Conservation (phyloP, 2,113 vertebrate species). For the Camelus bactrianus region DNA sequence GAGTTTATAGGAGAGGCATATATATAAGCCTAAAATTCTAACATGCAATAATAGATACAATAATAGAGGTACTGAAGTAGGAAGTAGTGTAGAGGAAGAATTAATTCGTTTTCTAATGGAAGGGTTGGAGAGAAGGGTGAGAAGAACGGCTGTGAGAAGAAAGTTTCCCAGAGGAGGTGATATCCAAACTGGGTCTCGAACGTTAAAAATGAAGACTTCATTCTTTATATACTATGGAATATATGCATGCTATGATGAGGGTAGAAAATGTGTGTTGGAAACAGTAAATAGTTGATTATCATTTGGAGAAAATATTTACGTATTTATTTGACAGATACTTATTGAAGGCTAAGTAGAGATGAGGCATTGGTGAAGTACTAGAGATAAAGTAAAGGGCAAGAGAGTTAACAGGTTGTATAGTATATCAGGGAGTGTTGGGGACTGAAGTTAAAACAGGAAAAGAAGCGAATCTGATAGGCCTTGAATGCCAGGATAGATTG, state of each 20-base stretch:
- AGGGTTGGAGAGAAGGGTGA: neutral
- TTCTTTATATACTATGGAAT: neutral
- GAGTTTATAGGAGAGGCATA: neutral
- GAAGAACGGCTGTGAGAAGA: neutral
- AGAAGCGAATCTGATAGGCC: neutral
- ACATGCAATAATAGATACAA: neutral
- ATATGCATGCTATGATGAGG: neutral
- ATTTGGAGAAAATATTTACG: constrained; percentile 16
- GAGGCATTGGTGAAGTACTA: neutral
- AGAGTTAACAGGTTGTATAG: neutral
- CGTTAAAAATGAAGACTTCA: neutral
- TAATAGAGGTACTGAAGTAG: neutral
- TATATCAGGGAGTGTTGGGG: neutral
- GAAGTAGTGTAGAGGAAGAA: neutral
- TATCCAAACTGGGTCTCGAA: neutral
- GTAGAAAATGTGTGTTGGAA: neutral
- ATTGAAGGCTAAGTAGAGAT: neutral
- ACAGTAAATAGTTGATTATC: neutral
- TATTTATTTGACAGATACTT: neutral
- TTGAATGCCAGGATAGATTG: neutral
- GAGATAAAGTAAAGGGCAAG: neutral
- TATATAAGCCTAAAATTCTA: constrained; percentile 34
- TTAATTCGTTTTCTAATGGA: constrained; percentile 4
- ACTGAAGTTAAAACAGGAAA: neutral
- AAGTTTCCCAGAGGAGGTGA: neutral